Percentiles rank a stretch among this genome's conserved stretches.
phyloP scores from a whole-genome alignment of 2,797 vertebrate genomes.

The Tenualosa thibaudeaui region DNA sequence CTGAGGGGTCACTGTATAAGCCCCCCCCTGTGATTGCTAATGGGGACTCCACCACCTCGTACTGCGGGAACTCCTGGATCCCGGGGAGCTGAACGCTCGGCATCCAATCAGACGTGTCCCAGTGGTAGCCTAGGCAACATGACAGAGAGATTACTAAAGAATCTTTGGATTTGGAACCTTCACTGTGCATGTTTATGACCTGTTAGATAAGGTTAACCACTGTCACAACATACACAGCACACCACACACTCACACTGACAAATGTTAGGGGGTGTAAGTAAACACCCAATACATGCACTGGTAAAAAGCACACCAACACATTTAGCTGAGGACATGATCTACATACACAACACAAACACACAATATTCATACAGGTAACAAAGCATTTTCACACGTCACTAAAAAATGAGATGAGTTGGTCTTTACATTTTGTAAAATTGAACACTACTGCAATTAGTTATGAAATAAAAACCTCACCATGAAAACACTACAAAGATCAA shows the following conservation, averaged over 20 bases:
- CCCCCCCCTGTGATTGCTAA: slow-evolving; percentile 57
- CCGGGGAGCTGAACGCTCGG: slow-evolving; percentile 94
- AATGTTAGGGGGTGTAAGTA: neutral
- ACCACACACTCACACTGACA: neutral
- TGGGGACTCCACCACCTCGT: slow-evolving; percentile 89
- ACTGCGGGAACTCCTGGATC: slow-evolving; percentile 97
- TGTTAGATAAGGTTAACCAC: slow-evolving; percentile 2
- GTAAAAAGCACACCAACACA: slow-evolving; percentile 16
- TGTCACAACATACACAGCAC: neutral
- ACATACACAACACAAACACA: slow-evolving; percentile 16
- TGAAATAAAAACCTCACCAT: neutral
- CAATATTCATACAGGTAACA: neutral
- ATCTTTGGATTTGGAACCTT: neutral
- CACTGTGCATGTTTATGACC: neutral
- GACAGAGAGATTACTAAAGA: slow-evolving; percentile 31
- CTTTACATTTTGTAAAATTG: neutral
- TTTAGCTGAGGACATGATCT: neutral
- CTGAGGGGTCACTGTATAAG: slow-evolving; percentile 88
- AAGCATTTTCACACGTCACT: neutral
- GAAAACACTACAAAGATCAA: neutral
- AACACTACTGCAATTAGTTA: neutral
- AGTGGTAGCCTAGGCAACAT: slow-evolving; percentile 87
- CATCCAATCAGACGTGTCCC: slow-evolving; percentile 99
- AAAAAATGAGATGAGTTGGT: neutral
- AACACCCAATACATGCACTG: slow-evolving; percentile 12